Percentiles rank a stretch among this genome's conserved stretches.
These are phyloP conservation scores for Odontamblyopus rebecca DNA, from an alignment of 2,797 vertebrate genomes.

Conservation along the genomic window DNA sequence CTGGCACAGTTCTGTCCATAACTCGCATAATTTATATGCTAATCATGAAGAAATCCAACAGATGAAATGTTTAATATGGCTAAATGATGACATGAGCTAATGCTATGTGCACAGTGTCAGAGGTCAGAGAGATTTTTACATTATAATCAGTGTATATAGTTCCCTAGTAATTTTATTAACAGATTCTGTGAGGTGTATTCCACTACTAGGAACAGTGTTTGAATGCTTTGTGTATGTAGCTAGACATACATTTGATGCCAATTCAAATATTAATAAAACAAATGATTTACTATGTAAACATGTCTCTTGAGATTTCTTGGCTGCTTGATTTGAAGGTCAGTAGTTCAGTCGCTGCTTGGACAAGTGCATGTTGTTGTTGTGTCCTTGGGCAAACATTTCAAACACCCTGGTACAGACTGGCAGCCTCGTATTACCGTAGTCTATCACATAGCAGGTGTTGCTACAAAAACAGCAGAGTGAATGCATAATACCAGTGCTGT, in stretches of 20 bases:
- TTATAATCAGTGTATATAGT: background rate
- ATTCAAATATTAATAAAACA: background rate
- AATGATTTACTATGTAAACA: background rate
- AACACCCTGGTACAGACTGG: too few relatives aligned
- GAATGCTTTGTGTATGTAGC: too few relatives aligned
- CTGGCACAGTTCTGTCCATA: constrained; percentile 1
- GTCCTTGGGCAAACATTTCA: too few relatives aligned
- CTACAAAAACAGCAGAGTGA: too few relatives aligned
- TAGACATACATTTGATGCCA: background rate
- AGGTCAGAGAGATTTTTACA: background rate
- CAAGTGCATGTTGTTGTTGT: too few relatives aligned
- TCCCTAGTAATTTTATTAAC: background rate
- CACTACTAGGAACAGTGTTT: too few relatives aligned
- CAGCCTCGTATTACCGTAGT: too few relatives aligned
- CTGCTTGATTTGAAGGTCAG: background rate
- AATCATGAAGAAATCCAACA: background rate
- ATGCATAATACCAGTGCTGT: background rate
- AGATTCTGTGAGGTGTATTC: background rate
- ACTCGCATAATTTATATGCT: constrained; percentile 7
- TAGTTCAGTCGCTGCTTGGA: too few relatives aligned
- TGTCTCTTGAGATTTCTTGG: background rate
- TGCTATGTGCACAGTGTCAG: background rate
- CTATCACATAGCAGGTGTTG: too few relatives aligned
- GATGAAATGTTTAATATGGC: constrained; percentile 4
- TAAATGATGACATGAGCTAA: constrained; percentile 1